Evolutionary conservation across 1,140 invertebrate genomes (phyloP).

Genomic region (Neodiprion virginianus): DNA sequence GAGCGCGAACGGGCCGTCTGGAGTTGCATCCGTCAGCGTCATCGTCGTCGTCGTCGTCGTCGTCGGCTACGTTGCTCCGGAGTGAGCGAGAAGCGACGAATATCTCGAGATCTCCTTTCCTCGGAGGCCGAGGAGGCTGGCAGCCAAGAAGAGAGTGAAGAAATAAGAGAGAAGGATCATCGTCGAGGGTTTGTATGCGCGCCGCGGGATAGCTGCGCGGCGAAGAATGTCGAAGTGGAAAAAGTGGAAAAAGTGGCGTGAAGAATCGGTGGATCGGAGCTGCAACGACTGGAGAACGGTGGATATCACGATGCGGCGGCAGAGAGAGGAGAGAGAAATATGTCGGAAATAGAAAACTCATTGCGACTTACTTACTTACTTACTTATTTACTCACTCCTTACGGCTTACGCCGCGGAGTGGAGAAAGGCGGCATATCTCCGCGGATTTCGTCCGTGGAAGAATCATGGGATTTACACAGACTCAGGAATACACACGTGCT

Average conservation of each 20-base stretch:
- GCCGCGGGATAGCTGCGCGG: no score
- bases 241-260: not conserved
- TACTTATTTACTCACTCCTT: no score
- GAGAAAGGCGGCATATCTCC: slow-evolving; percentile 12
- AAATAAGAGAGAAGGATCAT: no score
- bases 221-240: no score
- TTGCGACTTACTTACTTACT: not conserved
- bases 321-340: not conserved
- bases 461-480: not conserved
- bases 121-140: no score
- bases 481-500: not conserved
- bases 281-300: no score
- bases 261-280: not conserved
- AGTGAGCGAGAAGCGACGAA: not conserved
- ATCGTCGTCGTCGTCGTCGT: not conserved
- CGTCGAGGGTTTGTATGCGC: no score
- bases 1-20: not conserved
- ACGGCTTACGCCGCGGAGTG: no score
- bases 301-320: no score
- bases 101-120: not conserved
- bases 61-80: not conserved
- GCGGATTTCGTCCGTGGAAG: slow-evolving; percentile 8
- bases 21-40: not conserved
- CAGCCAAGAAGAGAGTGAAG: no score
- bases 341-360: not conserved